Evolutionary conservation across 1,140 invertebrate species (phyloP).

Genomic region (Aradophagus sp.): DNA sequence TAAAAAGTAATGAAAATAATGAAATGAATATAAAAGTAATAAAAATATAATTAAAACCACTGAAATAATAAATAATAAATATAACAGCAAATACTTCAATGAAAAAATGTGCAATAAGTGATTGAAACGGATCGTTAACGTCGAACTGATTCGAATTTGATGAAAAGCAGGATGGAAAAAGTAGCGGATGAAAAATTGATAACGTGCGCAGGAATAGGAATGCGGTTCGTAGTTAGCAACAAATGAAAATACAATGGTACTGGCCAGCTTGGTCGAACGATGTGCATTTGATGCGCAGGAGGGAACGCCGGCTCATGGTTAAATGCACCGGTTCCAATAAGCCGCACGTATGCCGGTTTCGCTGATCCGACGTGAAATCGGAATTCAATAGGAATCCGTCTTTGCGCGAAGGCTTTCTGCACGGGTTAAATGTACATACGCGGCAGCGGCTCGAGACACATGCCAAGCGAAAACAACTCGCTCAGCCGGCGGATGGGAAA

Average conservation of each 20-base stretch:
- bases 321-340: constrained; percentile 29
- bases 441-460: constrained; percentile 17
- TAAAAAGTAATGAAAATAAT: too few species aligned
- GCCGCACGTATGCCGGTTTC: constrained; percentile 13
- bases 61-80: too few species aligned
- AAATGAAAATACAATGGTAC: constrained; percentile 46
- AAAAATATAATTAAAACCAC: too few species aligned
- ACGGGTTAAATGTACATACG: constrained; percentile 26
- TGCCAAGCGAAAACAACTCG: constrained; percentile 34
- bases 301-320: constrained; percentile 14
- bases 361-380: constrained; percentile 26
- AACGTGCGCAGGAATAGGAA: constrained; percentile 24
- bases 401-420: constrained; percentile 31
- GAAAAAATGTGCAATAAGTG: too few species aligned
- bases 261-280: constrained; percentile 16
- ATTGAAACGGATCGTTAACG: constrained; percentile 10
- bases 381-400: constrained; percentile 48
- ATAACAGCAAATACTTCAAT: too few species aligned
- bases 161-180: constrained; percentile 5
- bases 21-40: too few species aligned
- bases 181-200: constrained; percentile 10
- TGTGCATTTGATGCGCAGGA: constrained; percentile 26
- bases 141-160: constrained; percentile 6
- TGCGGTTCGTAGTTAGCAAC: constrained; percentile 33
- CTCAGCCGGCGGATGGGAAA: constrained; percentile 31